A percentile compares a stretch with the other conserved stretches of the same genome.
These are phyloP conservation scores for Chiroxiphia lanceolata DNA, from an alignment of 2,797 vertebrate species.

Conservation along the genomic window DNA sequence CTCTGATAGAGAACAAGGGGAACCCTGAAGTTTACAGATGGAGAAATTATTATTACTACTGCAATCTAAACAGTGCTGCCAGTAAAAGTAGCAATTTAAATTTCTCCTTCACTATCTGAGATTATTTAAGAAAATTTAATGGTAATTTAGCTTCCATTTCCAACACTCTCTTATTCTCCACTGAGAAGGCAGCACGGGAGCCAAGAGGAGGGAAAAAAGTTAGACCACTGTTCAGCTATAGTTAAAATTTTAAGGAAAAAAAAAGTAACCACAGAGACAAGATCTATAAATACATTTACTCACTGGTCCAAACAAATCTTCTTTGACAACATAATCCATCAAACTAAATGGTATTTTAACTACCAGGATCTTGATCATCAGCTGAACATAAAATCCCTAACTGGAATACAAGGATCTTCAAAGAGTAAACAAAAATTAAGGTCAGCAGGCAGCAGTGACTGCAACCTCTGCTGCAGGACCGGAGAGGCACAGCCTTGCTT, in stretches of 20 bases:
- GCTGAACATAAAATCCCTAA: not conserved
- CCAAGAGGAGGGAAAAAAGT: not conserved
- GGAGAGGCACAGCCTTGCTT: not conserved
- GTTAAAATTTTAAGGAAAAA: not conserved
- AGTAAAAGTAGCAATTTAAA: not conserved
- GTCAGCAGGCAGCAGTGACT: not conserved
- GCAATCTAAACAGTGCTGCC: not conserved
- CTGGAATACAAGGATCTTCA: not conserved
- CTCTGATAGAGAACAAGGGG: not conserved
- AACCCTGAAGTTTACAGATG: not conserved
- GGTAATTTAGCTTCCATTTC: not conserved
- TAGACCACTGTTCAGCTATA: not conserved
- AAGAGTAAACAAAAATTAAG: conserved; percentile 24
- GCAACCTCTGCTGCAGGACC: not conserved
- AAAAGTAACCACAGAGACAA: not conserved
- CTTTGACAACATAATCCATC: conserved; percentile 7
- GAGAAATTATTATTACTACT: not conserved
- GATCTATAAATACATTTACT: not conserved
- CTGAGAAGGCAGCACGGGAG: not conserved
- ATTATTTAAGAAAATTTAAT: not conserved
- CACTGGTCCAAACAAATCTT: not conserved
- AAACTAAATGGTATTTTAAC: not conserved
- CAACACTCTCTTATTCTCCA: not conserved
- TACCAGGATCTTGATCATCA: not conserved
- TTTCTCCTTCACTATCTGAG: not conserved